phyloP scores from a whole-genome alignment of 2,888 invertebrate genomes.

The Leucophenga maculata region DNA sequence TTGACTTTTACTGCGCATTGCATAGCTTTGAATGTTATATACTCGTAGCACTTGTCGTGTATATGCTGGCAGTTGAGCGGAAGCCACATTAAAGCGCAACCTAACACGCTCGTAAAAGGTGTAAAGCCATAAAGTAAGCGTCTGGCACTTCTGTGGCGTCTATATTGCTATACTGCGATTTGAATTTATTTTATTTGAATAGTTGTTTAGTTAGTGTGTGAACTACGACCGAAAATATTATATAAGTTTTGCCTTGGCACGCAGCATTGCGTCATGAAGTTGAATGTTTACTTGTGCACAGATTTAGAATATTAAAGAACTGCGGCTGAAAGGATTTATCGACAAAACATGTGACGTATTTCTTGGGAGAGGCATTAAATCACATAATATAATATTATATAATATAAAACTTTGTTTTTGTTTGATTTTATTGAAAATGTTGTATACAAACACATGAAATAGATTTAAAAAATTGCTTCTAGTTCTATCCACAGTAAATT shows the following conservation, averaged over 20 bases:
- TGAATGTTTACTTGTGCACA: not conserved
- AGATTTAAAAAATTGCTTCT: too few species aligned
- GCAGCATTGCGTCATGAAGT: slow-evolving; percentile 9
- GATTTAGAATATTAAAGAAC: not conserved
- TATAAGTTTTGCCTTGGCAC: not conserved
- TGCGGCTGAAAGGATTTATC: not conserved
- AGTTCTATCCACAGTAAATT: too few species aligned
- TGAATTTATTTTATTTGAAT: too few species aligned
- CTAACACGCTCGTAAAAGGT: slow-evolving; percentile 17
- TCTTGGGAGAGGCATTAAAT: not conserved
- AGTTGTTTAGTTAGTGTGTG: too few species aligned
- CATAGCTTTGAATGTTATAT: too few species aligned
- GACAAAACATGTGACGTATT: slow-evolving; percentile 1
- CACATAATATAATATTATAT: not conserved
- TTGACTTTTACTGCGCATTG: slow-evolving; percentile 8
- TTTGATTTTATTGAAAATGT: too few species aligned
- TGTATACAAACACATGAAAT: too few species aligned
- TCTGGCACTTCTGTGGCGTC: too few species aligned
- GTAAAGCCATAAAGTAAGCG: slow-evolving; percentile 21
- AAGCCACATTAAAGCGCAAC: not conserved
- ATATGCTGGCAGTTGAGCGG: not conserved
- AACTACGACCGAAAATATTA: too few species aligned
- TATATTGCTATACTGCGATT: too few species aligned
- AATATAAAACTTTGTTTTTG: too few species aligned
- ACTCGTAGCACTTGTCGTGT: too few species aligned